phyloP scores from a whole-genome alignment of 2,888 invertebrate genomes.

The Lydus trimaculatus region DNA sequence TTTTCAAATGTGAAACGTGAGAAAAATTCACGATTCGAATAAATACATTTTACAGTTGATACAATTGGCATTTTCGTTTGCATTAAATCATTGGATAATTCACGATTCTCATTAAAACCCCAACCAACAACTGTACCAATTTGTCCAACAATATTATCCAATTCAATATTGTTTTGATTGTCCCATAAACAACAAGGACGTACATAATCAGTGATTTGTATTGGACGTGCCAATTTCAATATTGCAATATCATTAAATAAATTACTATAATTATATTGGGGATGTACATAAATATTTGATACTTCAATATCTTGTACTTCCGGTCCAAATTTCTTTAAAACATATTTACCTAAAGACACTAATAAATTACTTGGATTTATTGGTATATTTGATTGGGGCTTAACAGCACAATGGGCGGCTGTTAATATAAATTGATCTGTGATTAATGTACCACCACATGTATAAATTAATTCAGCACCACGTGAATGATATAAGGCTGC shows the following conservation, averaged over 20 bases:
- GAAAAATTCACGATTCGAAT: conserved; percentile 69
- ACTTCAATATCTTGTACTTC: conserved; percentile 62
- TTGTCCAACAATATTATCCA: background rate
- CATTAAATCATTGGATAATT: conserved; percentile 65
- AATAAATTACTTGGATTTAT: conserved; percentile 52
- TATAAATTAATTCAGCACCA: conserved; percentile 62
- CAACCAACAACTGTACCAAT: conserved; percentile 54
- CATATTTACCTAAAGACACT: conserved; percentile 54
- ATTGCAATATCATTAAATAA: conserved; percentile 66
- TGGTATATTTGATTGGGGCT: conserved; percentile 44
- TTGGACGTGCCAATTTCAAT: conserved; percentile 61
- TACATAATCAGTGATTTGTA: conserved; percentile 63
- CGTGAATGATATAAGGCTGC: conserved; percentile 65
- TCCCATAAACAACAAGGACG: conserved; percentile 68
- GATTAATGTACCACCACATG: conserved; percentile 71
- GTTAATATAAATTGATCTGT: conserved; percentile 66
- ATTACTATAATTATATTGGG: conserved; percentile 53
- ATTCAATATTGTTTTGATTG: conserved; percentile 38
- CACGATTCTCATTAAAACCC: conserved; percentile 67
- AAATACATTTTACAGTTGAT: conserved; percentile 66
- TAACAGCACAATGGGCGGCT: conserved; percentile 71
- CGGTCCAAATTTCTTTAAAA: conserved; percentile 56
- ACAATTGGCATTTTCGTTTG: conserved; percentile 69
- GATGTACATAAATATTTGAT: conserved; percentile 55
- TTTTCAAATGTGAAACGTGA: conserved; percentile 66